phyloP scores from a whole-genome alignment of 2,888 invertebrate species.

The Mylabris sibirica region DNA sequence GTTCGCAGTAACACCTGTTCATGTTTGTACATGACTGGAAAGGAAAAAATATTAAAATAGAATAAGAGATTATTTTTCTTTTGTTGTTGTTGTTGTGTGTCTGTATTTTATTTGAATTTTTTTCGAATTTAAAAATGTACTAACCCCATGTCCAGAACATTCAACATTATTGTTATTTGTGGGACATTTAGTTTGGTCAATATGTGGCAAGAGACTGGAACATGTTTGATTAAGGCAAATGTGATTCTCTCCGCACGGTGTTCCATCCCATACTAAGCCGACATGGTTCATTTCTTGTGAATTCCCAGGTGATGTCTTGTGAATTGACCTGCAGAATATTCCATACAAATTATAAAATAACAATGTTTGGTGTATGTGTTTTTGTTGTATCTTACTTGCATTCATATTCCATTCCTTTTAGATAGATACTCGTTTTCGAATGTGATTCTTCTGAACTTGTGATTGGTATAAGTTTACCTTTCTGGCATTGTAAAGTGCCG shows the following conservation, averaged over 20 bases:
- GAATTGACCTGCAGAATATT: conserved; percentile 39
- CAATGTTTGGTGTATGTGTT: not conserved
- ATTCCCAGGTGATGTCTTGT: conserved; percentile 77
- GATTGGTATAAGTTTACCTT: conserved; percentile 67
- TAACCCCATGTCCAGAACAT: conserved; percentile 96
- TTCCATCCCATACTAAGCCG: conserved; percentile 92
- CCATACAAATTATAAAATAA: not conserved
- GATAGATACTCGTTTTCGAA: conserved; percentile 88
- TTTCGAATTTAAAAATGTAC: conserved; percentile 57
- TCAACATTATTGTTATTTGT: conserved; percentile 86
- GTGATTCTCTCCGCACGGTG: conserved; percentile 90
- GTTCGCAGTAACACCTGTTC: conserved; percentile 90
- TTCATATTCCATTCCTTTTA: conserved; percentile 88
- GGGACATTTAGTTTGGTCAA: conserved; percentile 89
- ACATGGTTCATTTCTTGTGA: conserved; percentile 65
- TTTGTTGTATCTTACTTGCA: conserved; percentile 84
- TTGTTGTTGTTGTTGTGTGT: too few relatives aligned
- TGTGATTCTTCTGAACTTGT: conserved; percentile 70
- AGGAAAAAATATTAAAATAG: conserved; percentile 1
- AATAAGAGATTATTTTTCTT: not conserved
- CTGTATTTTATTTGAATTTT: not conserved
- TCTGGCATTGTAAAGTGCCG: conserved; percentile 93
- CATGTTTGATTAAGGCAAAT: conserved; percentile 96
- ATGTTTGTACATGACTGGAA: conserved; percentile 88
- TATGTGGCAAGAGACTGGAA: conserved; percentile 82